Evolutionary conservation across 1,140 invertebrate species (phyloP).

Genomic region (Steinernema khuongi): DNA sequence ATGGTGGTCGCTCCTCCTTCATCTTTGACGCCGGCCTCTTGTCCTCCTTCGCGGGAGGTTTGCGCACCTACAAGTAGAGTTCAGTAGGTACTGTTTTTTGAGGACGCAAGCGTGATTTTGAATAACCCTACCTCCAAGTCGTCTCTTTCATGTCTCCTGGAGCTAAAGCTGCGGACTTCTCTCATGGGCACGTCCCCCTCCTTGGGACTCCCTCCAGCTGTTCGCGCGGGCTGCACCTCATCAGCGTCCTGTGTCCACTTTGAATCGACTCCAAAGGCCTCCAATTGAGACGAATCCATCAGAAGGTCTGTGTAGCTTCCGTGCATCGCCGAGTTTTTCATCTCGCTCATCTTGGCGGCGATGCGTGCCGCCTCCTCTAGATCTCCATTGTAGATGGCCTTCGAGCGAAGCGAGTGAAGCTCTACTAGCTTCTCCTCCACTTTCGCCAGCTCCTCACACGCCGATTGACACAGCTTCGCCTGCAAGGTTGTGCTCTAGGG

Average conservation of each 20-base stretch:
- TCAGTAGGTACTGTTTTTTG: too few relatives aligned
- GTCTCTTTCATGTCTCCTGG: neutral
- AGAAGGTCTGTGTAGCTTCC: neutral
- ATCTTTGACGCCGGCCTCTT: neutral
- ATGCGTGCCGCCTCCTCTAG: neutral
- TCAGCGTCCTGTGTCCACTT: neutral
- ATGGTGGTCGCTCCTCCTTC: neutral
- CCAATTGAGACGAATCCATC: neutral
- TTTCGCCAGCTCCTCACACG: neutral
- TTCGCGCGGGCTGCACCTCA: neutral
- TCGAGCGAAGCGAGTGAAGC: neutral
- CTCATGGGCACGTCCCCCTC: neutral
- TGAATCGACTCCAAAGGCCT: neutral
- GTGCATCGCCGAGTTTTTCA: neutral
- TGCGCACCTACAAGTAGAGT: too few relatives aligned
- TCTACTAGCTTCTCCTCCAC: neutral
- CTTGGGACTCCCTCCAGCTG: neutral
- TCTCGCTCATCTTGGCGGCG: neutral
- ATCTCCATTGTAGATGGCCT: neutral
- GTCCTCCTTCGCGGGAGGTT: neutral
- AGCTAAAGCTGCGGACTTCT: neutral
- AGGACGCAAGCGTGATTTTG: too few relatives aligned
- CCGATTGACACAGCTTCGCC: neutral
- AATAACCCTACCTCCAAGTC: too few relatives aligned
- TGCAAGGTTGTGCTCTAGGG: neutral